A percentile compares a stretch with the other conserved stretches of the same genome.
phyloP scores from a whole-genome alignment of 2,113 vertebrate species.

The Sylvia atricapilla region DNA sequence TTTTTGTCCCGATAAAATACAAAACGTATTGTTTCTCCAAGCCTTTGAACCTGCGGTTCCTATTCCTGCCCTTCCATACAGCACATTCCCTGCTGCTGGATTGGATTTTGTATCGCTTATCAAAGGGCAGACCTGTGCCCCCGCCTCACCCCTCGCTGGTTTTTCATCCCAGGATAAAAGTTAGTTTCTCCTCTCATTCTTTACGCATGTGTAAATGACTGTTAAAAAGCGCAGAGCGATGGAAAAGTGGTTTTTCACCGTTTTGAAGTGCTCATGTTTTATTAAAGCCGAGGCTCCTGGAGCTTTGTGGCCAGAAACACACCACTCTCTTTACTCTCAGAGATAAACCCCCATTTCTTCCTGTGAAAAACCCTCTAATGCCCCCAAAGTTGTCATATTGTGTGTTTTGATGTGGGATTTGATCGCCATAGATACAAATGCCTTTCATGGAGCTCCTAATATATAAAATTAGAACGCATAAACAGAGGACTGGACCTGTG shows the following conservation, averaged over 20 bases:
- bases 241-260: neutral
- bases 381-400: neutral
- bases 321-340: neutral
- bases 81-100: neutral
- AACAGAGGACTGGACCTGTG: neutral
- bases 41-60: neutral
- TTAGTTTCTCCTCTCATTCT: neutral
- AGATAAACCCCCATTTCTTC: neutral
- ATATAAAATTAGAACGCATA: neutral
- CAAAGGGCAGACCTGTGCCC: neutral
- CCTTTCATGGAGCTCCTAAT: neutral
- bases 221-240: neutral
- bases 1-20: neutral
- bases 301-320: neutral
- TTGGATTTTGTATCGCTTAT: neutral
- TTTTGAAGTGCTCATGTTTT: conserved; percentile 33
- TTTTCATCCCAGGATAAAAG: conserved; percentile 20
- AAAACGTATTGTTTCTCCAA: neutral
- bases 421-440: neutral
- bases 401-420: neutral
- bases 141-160: rapidly evolving
- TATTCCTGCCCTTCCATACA: neutral
- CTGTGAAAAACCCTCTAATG: neutral
- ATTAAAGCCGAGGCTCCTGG: neutral
- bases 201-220: conserved; percentile 1